Base-by-base conservation (phyloP, 2,797 vertebrate species). In the Tadarida brasiliensis region DNA sequence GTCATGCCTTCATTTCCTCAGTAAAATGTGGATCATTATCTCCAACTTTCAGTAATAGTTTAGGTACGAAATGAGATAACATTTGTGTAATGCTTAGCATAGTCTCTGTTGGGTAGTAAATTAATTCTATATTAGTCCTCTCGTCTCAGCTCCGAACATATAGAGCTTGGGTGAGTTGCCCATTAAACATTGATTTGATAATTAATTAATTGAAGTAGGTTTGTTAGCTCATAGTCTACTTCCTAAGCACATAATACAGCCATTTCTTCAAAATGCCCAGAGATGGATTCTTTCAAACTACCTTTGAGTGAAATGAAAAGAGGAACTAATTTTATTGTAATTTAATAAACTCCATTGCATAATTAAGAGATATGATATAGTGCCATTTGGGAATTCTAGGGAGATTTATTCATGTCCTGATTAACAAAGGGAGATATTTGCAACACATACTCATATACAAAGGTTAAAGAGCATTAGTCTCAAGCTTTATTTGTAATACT, bases 201-300 rank as follows among this genome's bases (percentile, higher is more conserved):
- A 87, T 88, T 88, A 44, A 87, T 88, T 88, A 85, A 85, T 47
- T 56, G n/a, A 81, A 90, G 16, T 49, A 17, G 24, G 10, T 85
- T 54, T 84, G 12, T 63, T 80, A 92, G 14, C 5, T 51, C 7
- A 24, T 33, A 33, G 20, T 77, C 65, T 49, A 76, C 19, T 94
- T 85, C 26, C 51, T 20, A 14, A 85, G 86, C 11, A 68, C 5
- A 47, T 70, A 84, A 88, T 47, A 7, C n/a, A 20, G 20, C 78
- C 20, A 87, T 56, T 39, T 94, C 49, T 81, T 96, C 26, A 67
- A 68, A 82, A 47, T 87, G 8, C n/a, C 26, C 47, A 51, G 54
- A 89, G n/a, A 15, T 73, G 3, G 17, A 33, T 59, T 80, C 19
- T 90, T 92, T 87, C 35, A 81, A 85, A 51, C 14, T 70, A 47